Evolutionary conservation across 23 tunicate species (phyloP), one percentile per base, ranked within the genome.

Genomic region (Corella eumyota): DNA sequence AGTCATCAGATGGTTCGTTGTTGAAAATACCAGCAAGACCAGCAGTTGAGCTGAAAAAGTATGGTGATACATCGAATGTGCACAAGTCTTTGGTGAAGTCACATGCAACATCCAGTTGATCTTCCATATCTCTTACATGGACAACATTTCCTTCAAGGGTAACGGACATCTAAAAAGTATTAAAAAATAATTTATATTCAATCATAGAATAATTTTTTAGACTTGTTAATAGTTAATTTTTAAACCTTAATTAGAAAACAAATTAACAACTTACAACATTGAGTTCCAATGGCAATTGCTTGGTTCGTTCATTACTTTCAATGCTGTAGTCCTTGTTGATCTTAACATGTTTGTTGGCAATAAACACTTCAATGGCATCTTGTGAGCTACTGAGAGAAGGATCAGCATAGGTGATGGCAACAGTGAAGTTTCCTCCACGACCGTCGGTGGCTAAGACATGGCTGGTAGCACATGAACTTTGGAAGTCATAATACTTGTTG

Each of bases 11-110:
- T 6, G 81, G 87, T 49, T 88, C 96, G 54, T 88, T 88, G 81
- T 88, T 79, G 78, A 60, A 88, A 19, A 66, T 72, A 13, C 96
- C 96, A 36, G 85, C 75, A 57, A 88, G 44, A 53, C 96, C 96
- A 57, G 68, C 76, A 54, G 76, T 71, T 1, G 71, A 67, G 34
- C 78, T 88, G 59, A 88, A 88, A 73, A 78, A 88, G 73, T 57
- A 88, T 28, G 96, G 88, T 21, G 77, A 68, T 20, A 88, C 58
- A 37, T 88, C 88, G 19, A 88, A 48, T 15, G 81, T 50, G 69
- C 82, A 78, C 22, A 78, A 69, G 2, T 88, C 50, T 25, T 68
- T 72, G 28, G 11, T 65, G 74, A 77, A 77, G 75, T 86, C 77
- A 62, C 85, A 86, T 5, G 75, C 74, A 25, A 86, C 95, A 60